Base-by-base conservation (phyloP, 2,113 vertebrate genomes). In the Leptobrachium leishanense region DNA sequence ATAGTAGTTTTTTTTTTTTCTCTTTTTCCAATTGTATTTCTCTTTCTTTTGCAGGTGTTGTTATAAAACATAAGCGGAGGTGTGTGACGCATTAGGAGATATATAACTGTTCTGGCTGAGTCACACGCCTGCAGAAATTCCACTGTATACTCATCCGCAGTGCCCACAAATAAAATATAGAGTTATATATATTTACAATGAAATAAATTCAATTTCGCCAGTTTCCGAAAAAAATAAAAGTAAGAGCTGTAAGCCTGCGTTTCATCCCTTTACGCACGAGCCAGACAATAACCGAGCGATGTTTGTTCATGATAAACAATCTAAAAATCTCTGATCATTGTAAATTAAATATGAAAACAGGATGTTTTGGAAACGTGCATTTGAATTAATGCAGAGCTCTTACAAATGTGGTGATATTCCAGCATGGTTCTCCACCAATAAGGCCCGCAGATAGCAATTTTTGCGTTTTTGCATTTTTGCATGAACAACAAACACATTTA, bases 41-140 rank as follows among this genome's bases (percentile, higher is more conserved):
- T 15, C 20, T 59, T 11, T 59, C 55, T 15, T 59, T 59, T 59
- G 10, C 6, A 59, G 55, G 11, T 59, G 55, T 11, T 59, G 11
- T 59, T 59, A 59, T 59, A 59, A 57, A 59, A 59, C 55, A 59
- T 12, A 59, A 59, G 55, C 13, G 55, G 55, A 59, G 55, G 55
- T 59, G 55, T 59, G 13, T 59, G 55, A 59, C 55, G 55, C 55
- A 59, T 15, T 59, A 59, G 55, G 13, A 7, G 13, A 59, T 13
- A 59, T 50, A 59, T 13, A 59, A 59, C 55, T 59, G 55, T 59
- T 15, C 55, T 59, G 55, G 55, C 55, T 59, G 55, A 59, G 55
- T 59, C 55, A 59, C 11, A 59, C 55, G 13, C 8, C 55, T 59
- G 55, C 55, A 59, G 55, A 57, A 59, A 4, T 1, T 59, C 55